Conservation (phyloP, 2,113 vertebrate genomes). For the Machaerirhynchus nigripectus region DNA sequence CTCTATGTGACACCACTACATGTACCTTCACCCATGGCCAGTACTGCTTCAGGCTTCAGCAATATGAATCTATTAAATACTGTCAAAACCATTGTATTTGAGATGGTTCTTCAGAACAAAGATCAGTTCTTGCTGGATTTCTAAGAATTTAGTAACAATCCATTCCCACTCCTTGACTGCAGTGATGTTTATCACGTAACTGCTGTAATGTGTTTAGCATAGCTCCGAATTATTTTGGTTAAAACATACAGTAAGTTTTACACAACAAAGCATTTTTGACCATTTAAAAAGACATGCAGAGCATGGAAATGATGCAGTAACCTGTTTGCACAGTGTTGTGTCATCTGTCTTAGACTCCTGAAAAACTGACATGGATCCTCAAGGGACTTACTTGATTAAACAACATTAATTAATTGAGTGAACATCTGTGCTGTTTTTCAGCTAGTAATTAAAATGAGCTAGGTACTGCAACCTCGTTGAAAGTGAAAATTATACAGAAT, state of each 20-base stretch:
- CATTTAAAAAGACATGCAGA: neutral
- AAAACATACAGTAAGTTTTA: neutral
- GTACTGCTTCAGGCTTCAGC: neutral
- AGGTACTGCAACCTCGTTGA: neutral
- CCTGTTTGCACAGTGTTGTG: neutral
- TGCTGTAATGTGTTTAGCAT: neutral
- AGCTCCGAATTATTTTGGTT: neutral
- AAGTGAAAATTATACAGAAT: neutral
- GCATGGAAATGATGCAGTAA: neutral
- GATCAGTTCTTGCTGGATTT: neutral
- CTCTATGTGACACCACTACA: neutral
- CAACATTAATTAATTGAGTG: slow-evolving; percentile 54
- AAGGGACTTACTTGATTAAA: slow-evolving; percentile 26
- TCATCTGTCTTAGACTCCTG: neutral
- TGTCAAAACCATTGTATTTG: neutral
- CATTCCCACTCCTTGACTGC: neutral
- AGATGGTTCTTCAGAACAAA: neutral
- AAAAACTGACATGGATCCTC: slow-evolving; percentile 9
- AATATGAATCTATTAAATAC: neutral
- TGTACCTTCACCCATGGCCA: neutral
- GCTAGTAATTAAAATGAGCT: slow-evolving; percentile 17
- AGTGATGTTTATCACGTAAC: neutral
- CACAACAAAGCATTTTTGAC: neutral
- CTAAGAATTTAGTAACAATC: neutral
- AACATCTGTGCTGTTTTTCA: slow-evolving; percentile 50